Percentiles rank a stretch among this genome's conserved stretches.
phyloP scores from a whole-genome alignment of 37 sponge, comb jelly and placozoan genomes.

The Spongilla lacustris region DNA sequence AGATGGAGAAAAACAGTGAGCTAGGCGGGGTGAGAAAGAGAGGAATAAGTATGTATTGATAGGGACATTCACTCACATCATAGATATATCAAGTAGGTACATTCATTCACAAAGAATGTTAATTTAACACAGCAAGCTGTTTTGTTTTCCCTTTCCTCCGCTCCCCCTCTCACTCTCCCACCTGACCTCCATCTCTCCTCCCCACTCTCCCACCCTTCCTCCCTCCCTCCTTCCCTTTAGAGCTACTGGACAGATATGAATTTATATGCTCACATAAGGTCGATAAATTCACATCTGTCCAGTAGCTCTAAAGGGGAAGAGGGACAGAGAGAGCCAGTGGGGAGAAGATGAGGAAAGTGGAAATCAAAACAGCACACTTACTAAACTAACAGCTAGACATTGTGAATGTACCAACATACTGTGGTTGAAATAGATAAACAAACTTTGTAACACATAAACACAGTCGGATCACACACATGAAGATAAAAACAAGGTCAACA shows the following conservation, averaged over 20 bases:
- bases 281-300: conserved; percentile 8
- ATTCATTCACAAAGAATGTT: conserved; percentile 1
- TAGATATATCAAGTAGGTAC: not conserved
- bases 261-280: not conserved
- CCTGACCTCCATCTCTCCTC: not conserved
- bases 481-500: conserved; percentile 1
- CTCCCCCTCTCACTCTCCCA: not conserved
- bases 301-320: not conserved
- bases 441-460: not conserved
- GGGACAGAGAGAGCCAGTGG: not conserved
- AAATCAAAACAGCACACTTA: not conserved
- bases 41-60: conserved; percentile 1
- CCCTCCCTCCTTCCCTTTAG: not conserved
- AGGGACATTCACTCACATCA: conserved; percentile 1
- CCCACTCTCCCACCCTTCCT: conserved; percentile 15
- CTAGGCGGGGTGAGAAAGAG: not conserved
- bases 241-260: not conserved
- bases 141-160: not conserved
- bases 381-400: not conserved
- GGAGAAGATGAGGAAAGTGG: conserved; percentile 1
- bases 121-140: conserved; percentile 1
- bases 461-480: not conserved
- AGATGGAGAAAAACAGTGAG: conserved; percentile 1
- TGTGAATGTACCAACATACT: conserved; percentile 1
- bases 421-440: conserved; percentile 1